Conservation (phyloP, 53 echinoderm and acorn worm genomes). For the Paelopatides confundens region DNA sequence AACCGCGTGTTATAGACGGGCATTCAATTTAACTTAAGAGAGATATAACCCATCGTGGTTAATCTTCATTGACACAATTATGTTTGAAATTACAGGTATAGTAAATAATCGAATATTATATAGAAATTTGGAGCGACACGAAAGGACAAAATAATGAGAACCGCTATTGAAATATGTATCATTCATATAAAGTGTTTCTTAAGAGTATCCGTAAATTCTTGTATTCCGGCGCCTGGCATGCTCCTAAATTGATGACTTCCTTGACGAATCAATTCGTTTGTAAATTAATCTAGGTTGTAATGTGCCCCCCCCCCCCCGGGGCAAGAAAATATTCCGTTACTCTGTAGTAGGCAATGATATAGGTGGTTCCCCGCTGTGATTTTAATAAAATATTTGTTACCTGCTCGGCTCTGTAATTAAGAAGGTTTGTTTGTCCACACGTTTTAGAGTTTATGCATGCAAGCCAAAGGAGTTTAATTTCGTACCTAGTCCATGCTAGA, state of each 20-base stretch:
- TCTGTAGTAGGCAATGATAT: neutral
- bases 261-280: constrained; percentile 13
- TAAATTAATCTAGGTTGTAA: neutral
- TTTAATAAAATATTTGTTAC: neutral
- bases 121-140: too few relatives aligned
- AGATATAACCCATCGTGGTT: too few relatives aligned
- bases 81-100: too few relatives aligned
- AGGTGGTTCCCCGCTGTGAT: neutral
- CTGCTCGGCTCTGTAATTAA: constrained; percentile 6
- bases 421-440: neutral
- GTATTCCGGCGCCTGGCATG: neutral
- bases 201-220: constrained; percentile 2
- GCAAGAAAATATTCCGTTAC: constrained; percentile 15
- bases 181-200: neutral
- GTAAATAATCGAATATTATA: too few relatives aligned
- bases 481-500: neutral
- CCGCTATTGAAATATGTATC: too few relatives aligned
- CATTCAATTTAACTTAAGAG: too few relatives aligned
- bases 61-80: too few relatives aligned
- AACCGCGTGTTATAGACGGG: too few relatives aligned
- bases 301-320: constrained; percentile 28
- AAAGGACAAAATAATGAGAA: too few relatives aligned
- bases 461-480: neutral
- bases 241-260: constrained; percentile 31
- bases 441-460: neutral